Base-by-base conservation (phyloP, 2,797 vertebrate species). In the Sebastes itinus region DNA sequence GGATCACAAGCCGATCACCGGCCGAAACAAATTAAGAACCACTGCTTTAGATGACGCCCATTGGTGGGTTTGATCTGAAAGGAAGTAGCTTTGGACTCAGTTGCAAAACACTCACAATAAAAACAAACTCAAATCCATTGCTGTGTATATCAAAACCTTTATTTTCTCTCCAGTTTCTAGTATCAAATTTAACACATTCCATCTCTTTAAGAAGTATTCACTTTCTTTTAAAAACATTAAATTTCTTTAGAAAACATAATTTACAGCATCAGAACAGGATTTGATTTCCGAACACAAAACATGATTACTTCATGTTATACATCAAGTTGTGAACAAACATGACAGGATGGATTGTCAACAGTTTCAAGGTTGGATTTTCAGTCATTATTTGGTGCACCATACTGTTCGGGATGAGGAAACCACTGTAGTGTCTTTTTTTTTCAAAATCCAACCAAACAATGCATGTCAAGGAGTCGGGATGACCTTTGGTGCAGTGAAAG, bases 401-500 rank as follows among this genome's bases (percentile, higher is more conserved):
- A 85, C 8, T 60, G 81, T 85, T 88, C 61, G 14, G 87, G 75
- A 74, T 72, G 81, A 77, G 42, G 69, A 84, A 80, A 81, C 70
- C 80, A 80, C 18, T 46, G 84, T 1, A 66, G 88, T 59, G 77
- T 92, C 80, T 91, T 72, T 86, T 90, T 76, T 77, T 84, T 61
- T 82, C 46, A 71, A 75, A 84, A 88, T 92, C 86, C 88, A 87
- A 91, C 84, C 87, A 82, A 83, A 92, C 78, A 92, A 77, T 78
- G 78, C 85, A 77, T 73, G 84, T 83, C 87, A 87, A 89, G 87
- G 88, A 76, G 92, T 79, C 68, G 82, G 80, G 81, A 89, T 72
- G 92, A 88, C 87, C 84, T 88, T 89, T 87, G 91, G 90, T 87
- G 91, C 83, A 93, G 87, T 83, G 89, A 91, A 85, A 85, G 89